A percentile compares a stretch with the other conserved stretches of the same genome.
phyloP scores from a whole-genome alignment of 2,888 invertebrate genomes.

The Plagodis dolabraria region DNA sequence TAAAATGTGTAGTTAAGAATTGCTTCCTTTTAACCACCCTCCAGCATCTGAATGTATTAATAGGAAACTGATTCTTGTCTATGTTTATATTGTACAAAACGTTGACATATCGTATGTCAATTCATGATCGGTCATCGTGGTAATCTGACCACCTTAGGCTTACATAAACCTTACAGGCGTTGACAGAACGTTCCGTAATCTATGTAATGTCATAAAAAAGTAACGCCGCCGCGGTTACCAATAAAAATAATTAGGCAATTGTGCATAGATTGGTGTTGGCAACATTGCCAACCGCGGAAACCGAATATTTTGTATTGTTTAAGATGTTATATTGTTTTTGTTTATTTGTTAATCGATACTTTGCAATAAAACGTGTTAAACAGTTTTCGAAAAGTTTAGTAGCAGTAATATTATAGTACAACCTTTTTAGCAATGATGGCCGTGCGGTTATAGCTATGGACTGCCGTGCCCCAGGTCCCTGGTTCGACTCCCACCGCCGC shows the following conservation, averaged over 20 bases:
- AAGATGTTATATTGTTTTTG: conserved; percentile 11
- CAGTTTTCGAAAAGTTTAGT: too few species aligned
- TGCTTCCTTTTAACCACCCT: too few species aligned
- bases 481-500: too few species aligned
- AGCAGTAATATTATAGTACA: too few species aligned
- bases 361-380: conserved; percentile 19
- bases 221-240: conserved; percentile 12
- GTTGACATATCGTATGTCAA: background rate
- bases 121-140: conserved; percentile 7
- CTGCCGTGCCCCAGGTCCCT: too few species aligned
- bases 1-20: too few species aligned
- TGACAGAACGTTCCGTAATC: conserved; percentile 24
- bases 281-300: background rate
- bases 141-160: conserved; percentile 2
- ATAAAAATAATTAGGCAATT: conserved; percentile 22
- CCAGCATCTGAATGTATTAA: too few species aligned
- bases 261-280: conserved; percentile 5
- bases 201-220: conserved; percentile 19
- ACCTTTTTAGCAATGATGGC: too few species aligned
- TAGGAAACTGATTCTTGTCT: too few species aligned
- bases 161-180: conserved; percentile 14
- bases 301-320: conserved; percentile 16
- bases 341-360: conserved; percentile 17
- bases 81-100: too few species aligned
- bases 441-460: too few species aligned